A percentile compares a stretch with the other conserved stretches of the same genome.
phyloP scores from a whole-genome alignment of 2,888 invertebrate genomes.

The Idaea aversata region DNA sequence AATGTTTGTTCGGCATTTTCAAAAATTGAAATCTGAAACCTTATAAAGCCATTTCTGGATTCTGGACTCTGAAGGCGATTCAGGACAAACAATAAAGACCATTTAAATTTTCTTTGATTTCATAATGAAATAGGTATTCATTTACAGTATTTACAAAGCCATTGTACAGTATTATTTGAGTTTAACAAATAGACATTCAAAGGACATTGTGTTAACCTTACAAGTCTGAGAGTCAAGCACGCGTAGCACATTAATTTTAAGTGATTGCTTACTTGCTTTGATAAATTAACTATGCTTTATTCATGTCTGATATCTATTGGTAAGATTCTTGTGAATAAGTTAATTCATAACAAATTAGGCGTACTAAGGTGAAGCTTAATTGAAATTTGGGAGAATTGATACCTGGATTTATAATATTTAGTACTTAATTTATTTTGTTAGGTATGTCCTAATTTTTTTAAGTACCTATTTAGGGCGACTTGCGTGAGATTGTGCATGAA shows the following conservation, averaged over 20 bases:
- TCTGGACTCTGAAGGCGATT: too few relatives aligned
- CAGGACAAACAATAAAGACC: too few relatives aligned
- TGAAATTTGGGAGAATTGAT: not conserved
- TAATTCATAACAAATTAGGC: not conserved
- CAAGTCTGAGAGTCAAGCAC: not conserved
- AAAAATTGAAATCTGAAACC: too few relatives aligned
- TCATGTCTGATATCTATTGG: not conserved
- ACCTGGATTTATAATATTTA: not conserved
- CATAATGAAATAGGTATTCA: not conserved
- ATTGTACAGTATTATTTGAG: not conserved
- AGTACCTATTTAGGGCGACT: too few relatives aligned
- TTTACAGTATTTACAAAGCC: not conserved
- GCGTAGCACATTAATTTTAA: not conserved
- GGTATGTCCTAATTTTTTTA: too few relatives aligned
- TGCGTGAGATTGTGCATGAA: too few relatives aligned
- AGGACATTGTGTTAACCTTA: not conserved
- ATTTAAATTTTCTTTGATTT: not conserved
- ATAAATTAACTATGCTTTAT: not conserved
- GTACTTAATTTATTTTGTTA: too few relatives aligned
- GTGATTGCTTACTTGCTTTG: constrained; percentile 1
- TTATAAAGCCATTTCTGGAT: too few relatives aligned
- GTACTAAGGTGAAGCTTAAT: not conserved
- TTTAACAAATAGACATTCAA: not conserved
- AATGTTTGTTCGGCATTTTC: too few relatives aligned
- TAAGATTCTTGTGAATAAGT: not conserved